Evolutionary conservation across 2,888 invertebrate species (phyloP).

Genomic region (Alsophila aescularia): DNA sequence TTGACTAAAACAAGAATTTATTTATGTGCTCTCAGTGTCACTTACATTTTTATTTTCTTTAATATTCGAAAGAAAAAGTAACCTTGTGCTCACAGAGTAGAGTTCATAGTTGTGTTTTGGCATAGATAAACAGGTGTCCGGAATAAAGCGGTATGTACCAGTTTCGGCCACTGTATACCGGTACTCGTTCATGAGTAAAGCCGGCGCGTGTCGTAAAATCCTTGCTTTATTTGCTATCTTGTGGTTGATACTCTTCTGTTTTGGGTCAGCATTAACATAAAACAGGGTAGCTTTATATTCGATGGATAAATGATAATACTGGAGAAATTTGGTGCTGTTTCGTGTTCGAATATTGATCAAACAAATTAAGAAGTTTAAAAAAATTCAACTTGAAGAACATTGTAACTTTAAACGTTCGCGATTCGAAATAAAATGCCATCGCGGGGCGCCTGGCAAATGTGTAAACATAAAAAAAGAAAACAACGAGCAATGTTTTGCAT

Average conservation of each 20-base stretch:
- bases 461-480: too few relatives aligned
- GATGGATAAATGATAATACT: conserved; percentile 23
- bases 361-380: too few relatives aligned
- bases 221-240: conserved; percentile 37
- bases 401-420: too few relatives aligned
- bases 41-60: conserved; percentile 32
- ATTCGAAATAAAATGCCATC: too few relatives aligned
- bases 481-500: too few relatives aligned
- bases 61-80: conserved; percentile 5
- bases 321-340: conserved; percentile 3
- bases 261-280: conserved; percentile 38
- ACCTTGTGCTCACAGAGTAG: not conserved
- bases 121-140: conserved; percentile 27
- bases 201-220: conserved; percentile 32
- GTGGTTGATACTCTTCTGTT: conserved; percentile 36
- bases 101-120: not conserved
- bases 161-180: conserved; percentile 32
- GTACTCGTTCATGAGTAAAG: conserved; percentile 27
- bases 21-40: conserved; percentile 33
- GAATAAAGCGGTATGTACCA: conserved; percentile 36
- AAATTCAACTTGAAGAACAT: too few relatives aligned
- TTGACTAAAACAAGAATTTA: conserved; percentile 38
- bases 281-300: conserved; percentile 20
- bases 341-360: too few relatives aligned
- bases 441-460: too few relatives aligned